phyloP scores from a whole-genome alignment of 2,113 vertebrate species.

The Cygnus atratus region DNA sequence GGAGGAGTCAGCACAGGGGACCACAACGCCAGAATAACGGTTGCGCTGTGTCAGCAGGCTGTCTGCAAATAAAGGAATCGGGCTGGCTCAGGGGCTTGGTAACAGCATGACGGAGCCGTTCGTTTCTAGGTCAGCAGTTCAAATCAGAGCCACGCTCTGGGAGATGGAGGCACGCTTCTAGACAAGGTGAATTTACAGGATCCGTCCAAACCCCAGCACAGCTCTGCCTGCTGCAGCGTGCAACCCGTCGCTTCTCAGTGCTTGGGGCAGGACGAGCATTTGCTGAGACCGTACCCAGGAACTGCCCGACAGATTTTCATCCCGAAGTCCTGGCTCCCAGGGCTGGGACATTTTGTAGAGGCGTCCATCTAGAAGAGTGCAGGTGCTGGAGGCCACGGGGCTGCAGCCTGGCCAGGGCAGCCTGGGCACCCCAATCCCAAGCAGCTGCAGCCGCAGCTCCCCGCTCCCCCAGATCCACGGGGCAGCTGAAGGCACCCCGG shows the following conservation, averaged over 20 bases:
- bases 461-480: no score
- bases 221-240: background rate
- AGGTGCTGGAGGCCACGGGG: background rate
- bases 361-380: background rate
- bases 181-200: background rate
- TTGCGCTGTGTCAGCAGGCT: slow-evolving; percentile 5
- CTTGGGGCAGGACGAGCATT: background rate
- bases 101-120: background rate
- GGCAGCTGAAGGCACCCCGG: background rate
- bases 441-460: no score
- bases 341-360: background rate
- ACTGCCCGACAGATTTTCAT: background rate
- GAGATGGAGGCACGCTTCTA: background rate
- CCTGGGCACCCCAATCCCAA: no score
- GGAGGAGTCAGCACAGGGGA: background rate
- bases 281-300: background rate
- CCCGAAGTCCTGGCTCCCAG: background rate
- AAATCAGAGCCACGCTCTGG: background rate
- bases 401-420: no score
- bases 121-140: background rate
- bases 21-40: background rate
- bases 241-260: background rate
- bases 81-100: background rate
- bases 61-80: background rate
- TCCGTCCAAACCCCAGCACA: no score